Percentiles rank a stretch among this genome's conserved stretches.
Conservation (phyloP, 2,113 vertebrate species). For the Talpa occidentalis region DNA sequence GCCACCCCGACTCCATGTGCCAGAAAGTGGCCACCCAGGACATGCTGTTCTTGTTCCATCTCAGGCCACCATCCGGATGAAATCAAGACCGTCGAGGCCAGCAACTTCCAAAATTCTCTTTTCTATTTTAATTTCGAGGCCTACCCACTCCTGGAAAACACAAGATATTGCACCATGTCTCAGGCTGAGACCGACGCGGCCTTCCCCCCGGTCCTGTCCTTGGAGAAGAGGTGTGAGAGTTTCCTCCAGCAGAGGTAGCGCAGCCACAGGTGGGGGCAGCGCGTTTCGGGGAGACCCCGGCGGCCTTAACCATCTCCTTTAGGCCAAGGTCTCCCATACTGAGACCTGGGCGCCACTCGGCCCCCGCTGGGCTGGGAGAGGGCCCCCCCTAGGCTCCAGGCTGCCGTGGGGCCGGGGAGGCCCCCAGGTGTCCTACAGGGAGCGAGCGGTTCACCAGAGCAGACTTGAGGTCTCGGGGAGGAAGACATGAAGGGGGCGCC, state of each 20-base stretch:
- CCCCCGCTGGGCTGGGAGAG: no score
- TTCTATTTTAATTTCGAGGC: constrained; percentile 83
- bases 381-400: no score
- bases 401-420: no score
- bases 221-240: constrained; percentile 81
- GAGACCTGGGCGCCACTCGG: no score
- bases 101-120: constrained; percentile 62
- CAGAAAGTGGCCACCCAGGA: no score
- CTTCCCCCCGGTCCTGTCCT: constrained; percentile 32
- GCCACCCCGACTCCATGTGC: no score
- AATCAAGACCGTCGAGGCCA: not conserved
- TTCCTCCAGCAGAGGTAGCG: constrained; percentile 80
- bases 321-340: no score
- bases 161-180: not conserved
- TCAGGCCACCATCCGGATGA: constrained; percentile 71
- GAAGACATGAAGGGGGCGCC: not conserved
- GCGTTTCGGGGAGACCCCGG: no score
- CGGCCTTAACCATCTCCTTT: no score
- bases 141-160: constrained; percentile 73
- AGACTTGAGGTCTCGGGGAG: no score
- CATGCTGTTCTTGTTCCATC: fast-evolving
- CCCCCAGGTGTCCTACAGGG: no score
- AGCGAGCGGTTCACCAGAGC: no score
- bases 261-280: not conserved
- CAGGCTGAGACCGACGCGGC: not conserved